Base-by-base conservation (phyloP, 2,888 invertebrate genomes). In the Leptinotarsa haldemani region DNA sequence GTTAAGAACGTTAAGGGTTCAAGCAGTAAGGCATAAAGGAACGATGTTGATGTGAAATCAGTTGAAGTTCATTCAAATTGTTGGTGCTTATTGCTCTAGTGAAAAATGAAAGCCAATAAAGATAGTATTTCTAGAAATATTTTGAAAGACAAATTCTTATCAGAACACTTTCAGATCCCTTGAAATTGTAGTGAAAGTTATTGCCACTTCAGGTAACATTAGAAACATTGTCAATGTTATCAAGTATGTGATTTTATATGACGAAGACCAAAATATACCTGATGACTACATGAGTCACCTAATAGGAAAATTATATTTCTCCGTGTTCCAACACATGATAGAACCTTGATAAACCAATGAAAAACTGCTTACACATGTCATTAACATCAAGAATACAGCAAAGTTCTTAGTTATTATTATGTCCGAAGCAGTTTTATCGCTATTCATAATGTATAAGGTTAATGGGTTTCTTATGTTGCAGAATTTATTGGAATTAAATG, bases 401-500 rank as follows among this genome's bases (percentile, higher is more conserved):
- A 56, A 56, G 13, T 56, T 56, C 56, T 56, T 22, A 4, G 22
- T 20, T 56, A 56, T 56, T 56, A 56, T 56, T 56, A 56, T 22
- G 56, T 22, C 22, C 56, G 13, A 3, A 56, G 22, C 22, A 56
- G 56, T 56, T 56, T 40, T 56, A 56, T 56, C 22, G 56, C 56
- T 56, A 22, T 56, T 56, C 56, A 12, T 56, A 56, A 56, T 22
- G 20, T 22, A 56, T 22, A 13, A 56, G 56, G 22, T 56, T 56
- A 56, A 56, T 56, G 20, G 22, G 22, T 56, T 56, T 56, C 56
- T 56, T 22, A 56, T 56, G 56, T 56, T 13, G 22, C 56, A 20
- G 22, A 15, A 56, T 56, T 56, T 56, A 22, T 56, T 56, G 56
- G 12, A 56, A 56, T 56, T 56, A 15, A 56, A 56, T 56, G 22